phyloP scores from a whole-genome alignment of 2,797 vertebrate species.

The Gila robusta region DNA sequence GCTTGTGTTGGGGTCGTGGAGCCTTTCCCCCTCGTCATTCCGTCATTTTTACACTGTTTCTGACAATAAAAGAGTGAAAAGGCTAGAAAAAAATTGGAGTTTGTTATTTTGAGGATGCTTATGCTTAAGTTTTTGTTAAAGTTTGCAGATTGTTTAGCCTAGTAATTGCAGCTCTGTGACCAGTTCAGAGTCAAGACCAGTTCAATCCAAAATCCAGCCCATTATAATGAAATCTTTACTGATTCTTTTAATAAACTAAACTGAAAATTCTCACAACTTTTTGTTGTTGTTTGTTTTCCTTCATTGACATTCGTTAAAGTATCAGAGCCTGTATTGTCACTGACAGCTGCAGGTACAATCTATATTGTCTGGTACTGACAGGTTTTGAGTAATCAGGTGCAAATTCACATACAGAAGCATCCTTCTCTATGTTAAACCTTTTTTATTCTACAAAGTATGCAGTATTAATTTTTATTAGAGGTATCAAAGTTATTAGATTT shows the following conservation, averaged over 20 bases:
- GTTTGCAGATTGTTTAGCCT: neutral
- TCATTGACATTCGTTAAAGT: neutral
- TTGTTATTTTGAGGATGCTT: neutral
- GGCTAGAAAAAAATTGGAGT: neutral
- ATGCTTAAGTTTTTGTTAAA: neutral
- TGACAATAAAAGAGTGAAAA: neutral
- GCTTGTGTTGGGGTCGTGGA: neutral
- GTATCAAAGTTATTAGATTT: neutral
- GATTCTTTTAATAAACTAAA: neutral
- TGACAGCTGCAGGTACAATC: neutral
- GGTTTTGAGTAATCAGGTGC: neutral
- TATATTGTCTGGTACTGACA: neutral
- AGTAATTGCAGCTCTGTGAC: neutral
- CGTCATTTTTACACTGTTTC: neutral
- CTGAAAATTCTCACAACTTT: neutral
- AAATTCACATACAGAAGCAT: neutral
- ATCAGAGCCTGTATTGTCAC: neutral
- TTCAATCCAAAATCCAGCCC: neutral
- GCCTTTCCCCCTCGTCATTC: neutral
- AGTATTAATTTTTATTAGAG: neutral
- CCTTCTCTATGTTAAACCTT: neutral
- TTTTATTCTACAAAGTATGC: neutral
- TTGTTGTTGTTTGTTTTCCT: neutral
- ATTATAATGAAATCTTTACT: neutral
- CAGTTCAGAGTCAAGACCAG: neutral